Conservation (phyloP, 2,113 vertebrate species). For the Zosterops pallidus region DNA sequence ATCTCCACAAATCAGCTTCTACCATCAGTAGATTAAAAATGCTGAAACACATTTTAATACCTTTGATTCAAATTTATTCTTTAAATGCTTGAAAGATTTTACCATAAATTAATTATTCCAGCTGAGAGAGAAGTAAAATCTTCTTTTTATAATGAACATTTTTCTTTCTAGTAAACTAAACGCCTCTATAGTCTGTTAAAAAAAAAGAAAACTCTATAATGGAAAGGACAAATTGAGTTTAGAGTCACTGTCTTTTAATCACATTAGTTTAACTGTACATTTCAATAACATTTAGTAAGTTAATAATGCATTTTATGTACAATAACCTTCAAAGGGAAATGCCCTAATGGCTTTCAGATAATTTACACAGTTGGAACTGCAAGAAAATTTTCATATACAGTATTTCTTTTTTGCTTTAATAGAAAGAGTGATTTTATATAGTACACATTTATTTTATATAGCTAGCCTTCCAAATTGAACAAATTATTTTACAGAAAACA, state of each 20-base stretch:
- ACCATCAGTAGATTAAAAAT: background rate
- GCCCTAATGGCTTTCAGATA: background rate
- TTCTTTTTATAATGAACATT: background rate
- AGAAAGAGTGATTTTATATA: background rate
- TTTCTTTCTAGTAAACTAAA: background rate
- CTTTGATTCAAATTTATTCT: background rate
- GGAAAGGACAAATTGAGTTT: background rate
- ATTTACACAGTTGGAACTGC: background rate
- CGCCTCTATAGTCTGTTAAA: background rate
- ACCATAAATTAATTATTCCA: background rate
- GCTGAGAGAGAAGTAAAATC: background rate
- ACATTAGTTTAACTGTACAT: background rate
- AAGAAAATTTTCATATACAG: background rate
- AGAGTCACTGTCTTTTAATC: background rate
- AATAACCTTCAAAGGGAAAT: background rate
- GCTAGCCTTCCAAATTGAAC: background rate
- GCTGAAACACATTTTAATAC: background rate
- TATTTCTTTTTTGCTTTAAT: background rate
- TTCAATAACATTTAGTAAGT: constrained; percentile 5
- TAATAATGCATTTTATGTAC: constrained; percentile 32
- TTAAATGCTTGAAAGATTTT: background rate
- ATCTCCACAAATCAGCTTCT: background rate
- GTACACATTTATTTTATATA: background rate
- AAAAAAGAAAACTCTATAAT: background rate
- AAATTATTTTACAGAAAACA: background rate